Conservation (phyloP, 2,888 invertebrate genomes). For the Serripes groenlandicus region DNA sequence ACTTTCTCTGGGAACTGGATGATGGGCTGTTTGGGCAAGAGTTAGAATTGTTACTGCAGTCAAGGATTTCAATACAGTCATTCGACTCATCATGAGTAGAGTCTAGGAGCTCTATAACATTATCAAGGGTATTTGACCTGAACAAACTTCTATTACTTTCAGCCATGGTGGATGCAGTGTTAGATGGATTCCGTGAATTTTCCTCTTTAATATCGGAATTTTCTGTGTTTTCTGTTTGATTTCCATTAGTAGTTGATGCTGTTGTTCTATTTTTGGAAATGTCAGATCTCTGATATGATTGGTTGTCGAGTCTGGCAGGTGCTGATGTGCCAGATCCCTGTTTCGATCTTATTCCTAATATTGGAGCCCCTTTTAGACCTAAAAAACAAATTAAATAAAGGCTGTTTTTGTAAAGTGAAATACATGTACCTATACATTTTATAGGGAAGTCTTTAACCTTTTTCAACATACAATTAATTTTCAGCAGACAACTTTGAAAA, state of each 20-base stretch:
- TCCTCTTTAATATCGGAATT: background rate
- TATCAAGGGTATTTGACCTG: no score
- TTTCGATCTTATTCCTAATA: background rate
- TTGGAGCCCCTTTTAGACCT: conserved; percentile 36
- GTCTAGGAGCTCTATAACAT: no score
- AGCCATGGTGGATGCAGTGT: background rate
- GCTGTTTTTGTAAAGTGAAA: background rate
- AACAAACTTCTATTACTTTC: background rate
- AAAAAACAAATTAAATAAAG: conserved; percentile 9
- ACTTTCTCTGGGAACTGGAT: background rate
- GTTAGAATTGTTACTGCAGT: conserved; percentile 21
- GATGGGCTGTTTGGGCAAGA: background rate
- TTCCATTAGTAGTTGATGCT: background rate
- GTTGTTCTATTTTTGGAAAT: background rate
- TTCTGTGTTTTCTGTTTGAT: background rate
- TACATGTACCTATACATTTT: background rate
- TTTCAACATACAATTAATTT: no score
- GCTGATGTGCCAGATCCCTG: background rate
- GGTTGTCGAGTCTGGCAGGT: conserved; percentile 53
- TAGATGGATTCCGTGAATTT: conserved; percentile 3
- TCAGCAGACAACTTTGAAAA: no score
- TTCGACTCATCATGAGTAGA: background rate
- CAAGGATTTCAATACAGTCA: background rate
- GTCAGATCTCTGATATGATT: background rate
- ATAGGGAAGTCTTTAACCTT: no score